A percentile compares a stretch with the other conserved stretches of the same genome.
Evolutionary conservation across 2,888 invertebrate genomes (phyloP).

Genomic region (Eupithecia inturbata): DNA sequence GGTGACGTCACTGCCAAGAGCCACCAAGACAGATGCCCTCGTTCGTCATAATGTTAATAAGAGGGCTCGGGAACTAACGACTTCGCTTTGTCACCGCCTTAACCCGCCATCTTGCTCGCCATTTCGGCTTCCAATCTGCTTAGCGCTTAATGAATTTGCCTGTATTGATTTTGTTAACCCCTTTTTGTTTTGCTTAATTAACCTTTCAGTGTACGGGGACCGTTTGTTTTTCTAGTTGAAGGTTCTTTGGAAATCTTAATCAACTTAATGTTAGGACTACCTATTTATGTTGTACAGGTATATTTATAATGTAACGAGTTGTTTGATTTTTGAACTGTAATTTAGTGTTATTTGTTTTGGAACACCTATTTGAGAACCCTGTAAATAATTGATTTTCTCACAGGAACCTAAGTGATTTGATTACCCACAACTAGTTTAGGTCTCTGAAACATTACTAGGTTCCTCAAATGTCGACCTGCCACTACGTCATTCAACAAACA

Average conservation of each 20-base stretch:
- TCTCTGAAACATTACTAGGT: background rate
- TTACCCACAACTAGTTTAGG: background rate
- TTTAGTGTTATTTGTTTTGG: background rate
- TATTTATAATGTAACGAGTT: background rate
- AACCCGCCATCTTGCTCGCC: conserved; percentile 81
- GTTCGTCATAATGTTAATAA: conserved; percentile 85
- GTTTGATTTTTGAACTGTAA: conserved; percentile 2
- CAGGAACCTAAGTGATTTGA: background rate
- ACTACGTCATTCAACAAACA: background rate
- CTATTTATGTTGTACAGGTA: conserved; percentile 4
- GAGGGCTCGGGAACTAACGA: conserved; percentile 84
- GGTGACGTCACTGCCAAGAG: conserved; percentile 60
- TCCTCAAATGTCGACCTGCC: background rate
- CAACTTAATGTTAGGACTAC: conserved; percentile 20
- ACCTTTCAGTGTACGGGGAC: conserved; percentile 76
- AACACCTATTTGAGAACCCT: background rate
- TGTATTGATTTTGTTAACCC: conserved; percentile 84
- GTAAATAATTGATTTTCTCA: background rate
- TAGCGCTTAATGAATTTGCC: conserved; percentile 83
- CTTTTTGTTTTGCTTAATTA: conserved; percentile 84
- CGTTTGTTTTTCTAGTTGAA: conserved; percentile 50
- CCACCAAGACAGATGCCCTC: conserved; percentile 76
- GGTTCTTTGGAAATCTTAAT: conserved; percentile 33
- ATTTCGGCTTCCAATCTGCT: conserved; percentile 83
- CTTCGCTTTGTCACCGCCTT: conserved; percentile 83